Percentiles rank a stretch among this genome's conserved stretches.
These are phyloP conservation scores for Cryptomyrus ogoouensis DNA, from an alignment of 2,113 vertebrate species.

Conservation along the genomic window DNA sequence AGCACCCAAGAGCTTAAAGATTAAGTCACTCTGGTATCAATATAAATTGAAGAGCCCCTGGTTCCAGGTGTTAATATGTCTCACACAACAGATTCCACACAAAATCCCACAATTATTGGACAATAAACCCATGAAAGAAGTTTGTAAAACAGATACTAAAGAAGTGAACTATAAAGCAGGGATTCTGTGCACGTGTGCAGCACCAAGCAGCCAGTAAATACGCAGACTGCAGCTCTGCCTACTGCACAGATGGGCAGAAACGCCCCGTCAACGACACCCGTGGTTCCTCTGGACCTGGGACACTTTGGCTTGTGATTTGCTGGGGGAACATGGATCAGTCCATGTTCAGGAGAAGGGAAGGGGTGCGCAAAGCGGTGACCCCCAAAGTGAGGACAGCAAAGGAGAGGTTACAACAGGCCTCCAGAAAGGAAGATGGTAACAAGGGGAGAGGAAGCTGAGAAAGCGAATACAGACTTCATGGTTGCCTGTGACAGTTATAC, in stretches of 20 bases:
- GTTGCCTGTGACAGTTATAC: background rate
- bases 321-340: background rate
- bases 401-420: background rate
- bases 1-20: background rate
- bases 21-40: slow-evolving; percentile 26
- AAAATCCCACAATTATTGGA: background rate
- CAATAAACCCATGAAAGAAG: slow-evolving; percentile 5
- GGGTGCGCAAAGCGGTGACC: background rate
- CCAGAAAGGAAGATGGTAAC: background rate
- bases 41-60: background rate
- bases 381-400: background rate
- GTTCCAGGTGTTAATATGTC: background rate
- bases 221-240: slow-evolving; percentile 34
- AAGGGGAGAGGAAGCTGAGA: background rate
- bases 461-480: background rate
- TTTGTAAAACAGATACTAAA: background rate
- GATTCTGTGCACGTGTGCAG: slow-evolving; percentile 37
- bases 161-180: slow-evolving; percentile 17
- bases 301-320: background rate
- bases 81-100: background rate
- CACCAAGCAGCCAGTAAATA: slow-evolving; percentile 47
- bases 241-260: background rate
- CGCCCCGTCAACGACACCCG: slow-evolving; percentile 33
- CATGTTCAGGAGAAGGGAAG: background rate
- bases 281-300: slow-evolving; percentile 20